Base-by-base conservation (phyloP, 2,113 vertebrate genomes). In the Aythya baeri region DNA sequence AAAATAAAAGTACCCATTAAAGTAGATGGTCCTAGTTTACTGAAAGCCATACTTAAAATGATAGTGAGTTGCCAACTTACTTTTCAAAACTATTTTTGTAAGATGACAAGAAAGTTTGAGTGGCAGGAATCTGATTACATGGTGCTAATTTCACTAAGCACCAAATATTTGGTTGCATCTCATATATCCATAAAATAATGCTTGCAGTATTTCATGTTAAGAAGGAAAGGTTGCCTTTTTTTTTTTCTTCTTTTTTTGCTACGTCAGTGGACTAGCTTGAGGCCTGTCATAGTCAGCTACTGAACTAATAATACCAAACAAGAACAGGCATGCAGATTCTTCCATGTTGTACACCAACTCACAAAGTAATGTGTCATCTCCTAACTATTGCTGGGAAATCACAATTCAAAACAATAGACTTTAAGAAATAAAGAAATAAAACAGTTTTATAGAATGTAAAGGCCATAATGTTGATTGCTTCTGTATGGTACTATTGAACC, bases 1-100 rank as follows among this genome's bases (percentile, higher is more conserved):
- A 97, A 97, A 59, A 97, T n/a, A 83, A 88, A 96, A 85, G 77
- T 2, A 89, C 23, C 5, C 26, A n/a, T 95, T 91, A 93, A 71
- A 65, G 52, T 2, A 86, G 43, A 54, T 38, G 17, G 14, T 31
- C 72, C 46, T 58, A 72, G 66, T 36, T 65, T 25, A 50, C 31
- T 50, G 44, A 43, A 89, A 88, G 50, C 21, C 12, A 50, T 31
- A 71, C 1, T 74, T 61, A 32, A 43, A 43, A 23, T 18, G 3
- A n/a, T 54, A n/a, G 3, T 46, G 31, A 87, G 14, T 10, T 46
- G 3, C 7, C 68, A 89, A 75, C 16, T 80, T 83, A 61, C 20
- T 73, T 90, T 74, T 58, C 12, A 73, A 91, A 90, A 34, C 4
- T 31, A 65, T 59, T 92, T 83, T 31, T 3, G 0, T 27, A 67